Percentiles rank a stretch among this genome's conserved stretches.
phyloP scores from a whole-genome alignment of 2,113 vertebrate genomes.

The Ancistrus triradiatus region DNA sequence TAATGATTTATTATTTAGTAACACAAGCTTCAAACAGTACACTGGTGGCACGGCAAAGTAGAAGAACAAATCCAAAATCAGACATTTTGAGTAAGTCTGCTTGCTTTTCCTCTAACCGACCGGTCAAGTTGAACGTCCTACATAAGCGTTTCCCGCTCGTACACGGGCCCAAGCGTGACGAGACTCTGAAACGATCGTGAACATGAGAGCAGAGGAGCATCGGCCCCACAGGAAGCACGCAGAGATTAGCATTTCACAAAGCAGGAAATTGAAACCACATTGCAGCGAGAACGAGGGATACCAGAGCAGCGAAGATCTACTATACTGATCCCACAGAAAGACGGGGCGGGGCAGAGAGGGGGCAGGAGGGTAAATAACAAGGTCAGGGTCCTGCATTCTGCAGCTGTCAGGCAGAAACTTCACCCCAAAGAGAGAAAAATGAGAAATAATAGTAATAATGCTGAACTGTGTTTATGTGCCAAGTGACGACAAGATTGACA shows the following conservation, averaged over 20 bases:
- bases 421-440: constrained; percentile 55
- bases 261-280: constrained; percentile 71
- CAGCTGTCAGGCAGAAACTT: constrained; percentile 72
- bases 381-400: constrained; percentile 68
- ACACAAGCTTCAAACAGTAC: too few species aligned
- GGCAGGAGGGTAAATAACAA: constrained; percentile 48
- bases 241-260: constrained; percentile 66
- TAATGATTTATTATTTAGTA: too few species aligned
- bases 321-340: not conserved
- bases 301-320: constrained; percentile 2
- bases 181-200: not conserved
- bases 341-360: not conserved
- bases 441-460: too few species aligned
- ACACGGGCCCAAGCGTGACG: too few species aligned
- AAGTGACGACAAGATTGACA: too few species aligned
- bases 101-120: too few species aligned
- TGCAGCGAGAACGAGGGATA: constrained; percentile 57
- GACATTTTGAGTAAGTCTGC: too few species aligned
- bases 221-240: constrained; percentile 63
- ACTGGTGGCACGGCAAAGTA: too few species aligned
- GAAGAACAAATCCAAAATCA: too few species aligned
- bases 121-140: too few species aligned
- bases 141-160: too few species aligned
- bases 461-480: too few species aligned
- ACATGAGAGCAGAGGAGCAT: not conserved